These are phyloP conservation scores for Sesamia nonagrioides DNA, from an alignment of 1,140 invertebrate genomes.

Conservation along the genomic window DNA sequence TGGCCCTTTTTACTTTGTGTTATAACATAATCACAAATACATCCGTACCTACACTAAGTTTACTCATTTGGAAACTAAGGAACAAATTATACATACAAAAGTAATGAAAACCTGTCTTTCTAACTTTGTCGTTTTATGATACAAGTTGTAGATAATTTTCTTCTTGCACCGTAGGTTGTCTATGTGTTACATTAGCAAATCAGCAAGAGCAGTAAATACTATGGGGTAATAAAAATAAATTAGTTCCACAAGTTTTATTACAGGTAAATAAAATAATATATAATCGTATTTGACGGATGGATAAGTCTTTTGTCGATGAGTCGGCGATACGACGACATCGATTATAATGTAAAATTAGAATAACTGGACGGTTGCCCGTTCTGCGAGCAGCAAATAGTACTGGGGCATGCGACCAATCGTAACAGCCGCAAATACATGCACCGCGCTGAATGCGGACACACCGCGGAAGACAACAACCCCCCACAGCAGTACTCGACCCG, in stretches of 20 bases:
- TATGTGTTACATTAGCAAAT: slow-evolving; percentile 9
- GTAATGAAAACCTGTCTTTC: slow-evolving; percentile 11
- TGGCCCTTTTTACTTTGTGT: no score
- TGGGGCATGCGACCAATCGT: slow-evolving; percentile 85
- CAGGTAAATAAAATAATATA: slow-evolving; percentile 1
- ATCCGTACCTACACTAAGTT: not conserved
- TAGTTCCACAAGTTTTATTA: not conserved
- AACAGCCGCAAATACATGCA: slow-evolving; percentile 82
- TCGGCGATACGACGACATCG: slow-evolving; percentile 81
- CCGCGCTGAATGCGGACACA: slow-evolving; percentile 76
- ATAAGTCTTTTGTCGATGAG: slow-evolving; percentile 80
- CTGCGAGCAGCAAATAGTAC: slow-evolving; percentile 84
- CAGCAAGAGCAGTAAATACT: not conserved
- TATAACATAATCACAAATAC: not conserved
- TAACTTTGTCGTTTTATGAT: slow-evolving; percentile 20
- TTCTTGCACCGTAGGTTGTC: not conserved
- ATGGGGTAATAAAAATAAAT: not conserved
- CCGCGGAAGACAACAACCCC: slow-evolving; percentile 65
- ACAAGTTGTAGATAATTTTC: not conserved
- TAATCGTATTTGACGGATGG: slow-evolving; percentile 65
- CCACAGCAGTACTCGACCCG: slow-evolving; percentile 14
- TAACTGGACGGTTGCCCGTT: slow-evolving; percentile 86
- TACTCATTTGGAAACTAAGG: not conserved
- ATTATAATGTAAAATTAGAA: slow-evolving; percentile 87
- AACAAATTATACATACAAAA: not conserved